Evolutionary conservation across 2,888 invertebrate genomes (phyloP), one percentile per base, ranked within the genome.

Genomic region (Craniophora ligustri): DNA sequence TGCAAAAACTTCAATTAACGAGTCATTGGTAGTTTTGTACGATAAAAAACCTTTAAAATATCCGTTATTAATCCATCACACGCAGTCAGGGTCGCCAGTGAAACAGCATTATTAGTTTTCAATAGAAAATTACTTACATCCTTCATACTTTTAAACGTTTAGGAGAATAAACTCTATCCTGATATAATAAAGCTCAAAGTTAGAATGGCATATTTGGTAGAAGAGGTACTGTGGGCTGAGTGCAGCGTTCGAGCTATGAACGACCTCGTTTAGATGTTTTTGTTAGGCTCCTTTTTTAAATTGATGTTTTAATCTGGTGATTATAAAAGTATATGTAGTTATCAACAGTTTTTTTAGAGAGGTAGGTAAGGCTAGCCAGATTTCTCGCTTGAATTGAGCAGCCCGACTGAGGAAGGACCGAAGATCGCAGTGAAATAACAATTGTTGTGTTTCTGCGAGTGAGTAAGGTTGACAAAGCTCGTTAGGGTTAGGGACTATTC

Each of bases 51-150:
- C 8, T 13, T 5, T 3, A 26, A 10, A 42, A 28, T 60, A 39
- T n/a, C 10, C 23, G 35, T 13, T 21, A 19, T 15, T 44, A 31
- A 38, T 38, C 23, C 14, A 41, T 31, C 15, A 16, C 30, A 21
- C 8, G 13, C 26, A 11, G 10, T 11, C 66, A 64, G 49, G 59
- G 69, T 45, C 44, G 23, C 15, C 48, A 49, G 54, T 28, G 41
- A 68, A 67, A 59, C 49, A 44, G 45, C 15, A 44, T 31, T 23
- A 40, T 32, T 53, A 53, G 11, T 38, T 42, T 31, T 63, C 59
- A 47, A 49, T 47, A 47, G 48, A 64, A 59, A 67, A 67, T 68
- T 68, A 18, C 49, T 28, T 5, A 42, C 49, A 59, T 67, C 67
- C 67, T 67, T 11, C 31, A 18, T 3, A 10, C 5, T n/a, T 7